Percentiles rank a stretch among this genome's conserved stretches.
Evolutionary conservation across 2,113 vertebrate genomes (phyloP).

Genomic region (Hirundichthys speculiger): DNA sequence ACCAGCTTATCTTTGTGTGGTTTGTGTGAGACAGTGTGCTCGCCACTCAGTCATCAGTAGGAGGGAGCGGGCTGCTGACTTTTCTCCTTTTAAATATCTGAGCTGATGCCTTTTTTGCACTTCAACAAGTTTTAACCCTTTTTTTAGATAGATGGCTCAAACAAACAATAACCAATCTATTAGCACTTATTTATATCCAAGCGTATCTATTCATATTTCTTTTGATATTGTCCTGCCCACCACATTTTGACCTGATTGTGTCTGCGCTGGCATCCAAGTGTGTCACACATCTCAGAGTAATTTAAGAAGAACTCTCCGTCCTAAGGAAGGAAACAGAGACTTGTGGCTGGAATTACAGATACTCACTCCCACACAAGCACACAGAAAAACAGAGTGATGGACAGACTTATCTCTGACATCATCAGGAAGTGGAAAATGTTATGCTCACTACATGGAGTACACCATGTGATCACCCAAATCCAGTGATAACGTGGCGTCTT

Average conservation of each 20-base stretch:
- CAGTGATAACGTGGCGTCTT: neutral
- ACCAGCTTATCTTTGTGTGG: constrained; percentile 4
- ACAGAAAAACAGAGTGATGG: constrained; percentile 26
- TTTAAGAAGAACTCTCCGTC: constrained; percentile 53
- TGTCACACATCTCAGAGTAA: constrained; percentile 45
- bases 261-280: constrained; percentile 31
- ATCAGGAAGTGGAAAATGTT: constrained; percentile 35
- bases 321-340: constrained; percentile 71
- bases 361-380: constrained; percentile 30
- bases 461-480: constrained; percentile 4
- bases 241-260: constrained; percentile 8
- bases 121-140: no score
- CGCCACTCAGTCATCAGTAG: constrained; percentile 15
- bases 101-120: neutral
- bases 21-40: constrained; percentile 10
- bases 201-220: neutral
- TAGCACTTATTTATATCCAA: no score
- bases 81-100: constrained; percentile 1
- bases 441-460: constrained; percentile 13
- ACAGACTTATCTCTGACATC: constrained; percentile 37
- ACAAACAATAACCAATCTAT: no score
- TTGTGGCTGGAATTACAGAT: constrained; percentile 78
- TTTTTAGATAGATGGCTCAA: no score
- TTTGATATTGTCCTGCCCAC: constrained; percentile 2
- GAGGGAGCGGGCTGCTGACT: neutral